Evolutionary conservation across 2,113 vertebrate genomes (phyloP).

Genomic region (Callaeas wilsoni): DNA sequence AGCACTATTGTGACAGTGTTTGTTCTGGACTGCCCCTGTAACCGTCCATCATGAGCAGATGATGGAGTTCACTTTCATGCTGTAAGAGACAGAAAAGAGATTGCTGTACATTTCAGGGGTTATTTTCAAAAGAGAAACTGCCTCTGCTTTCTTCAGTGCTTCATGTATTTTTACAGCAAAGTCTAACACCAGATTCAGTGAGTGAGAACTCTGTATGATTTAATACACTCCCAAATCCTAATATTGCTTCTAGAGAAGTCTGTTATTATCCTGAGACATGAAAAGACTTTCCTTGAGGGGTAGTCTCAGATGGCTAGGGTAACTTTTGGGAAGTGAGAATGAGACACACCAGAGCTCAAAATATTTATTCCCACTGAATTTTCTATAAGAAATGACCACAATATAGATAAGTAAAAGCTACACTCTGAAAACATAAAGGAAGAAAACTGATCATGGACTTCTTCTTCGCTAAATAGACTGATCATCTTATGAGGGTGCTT

Average conservation of each 20-base stretch:
- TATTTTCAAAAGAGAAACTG: neutral
- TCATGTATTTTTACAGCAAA: neutral
- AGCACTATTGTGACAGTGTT: fast-evolving
- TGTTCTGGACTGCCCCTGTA: neutral
- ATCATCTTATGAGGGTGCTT: neutral
- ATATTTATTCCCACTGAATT: neutral
- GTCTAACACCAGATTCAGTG: neutral
- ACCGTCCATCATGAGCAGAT: neutral
- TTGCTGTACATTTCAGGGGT: neutral
- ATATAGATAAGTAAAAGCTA: neutral
- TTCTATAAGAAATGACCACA: neutral
- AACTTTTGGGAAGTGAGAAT: neutral
- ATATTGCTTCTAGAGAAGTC: neutral
- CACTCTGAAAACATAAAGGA: neutral
- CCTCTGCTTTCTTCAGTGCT: neutral
- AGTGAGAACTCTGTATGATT: neutral
- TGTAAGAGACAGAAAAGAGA: neutral
- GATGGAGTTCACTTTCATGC: neutral
- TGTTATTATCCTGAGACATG: neutral
- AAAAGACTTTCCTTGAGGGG: neutral
- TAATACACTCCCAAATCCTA: neutral
- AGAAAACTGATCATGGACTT: neutral
- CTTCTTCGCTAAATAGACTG: neutral
- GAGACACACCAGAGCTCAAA: neutral
- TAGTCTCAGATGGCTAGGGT: neutral